A percentile compares a stretch with the other conserved stretches of the same genome.
Evolutionary conservation across 2,888 invertebrate genomes (phyloP).

Genomic region (Encarsia formosa): DNA sequence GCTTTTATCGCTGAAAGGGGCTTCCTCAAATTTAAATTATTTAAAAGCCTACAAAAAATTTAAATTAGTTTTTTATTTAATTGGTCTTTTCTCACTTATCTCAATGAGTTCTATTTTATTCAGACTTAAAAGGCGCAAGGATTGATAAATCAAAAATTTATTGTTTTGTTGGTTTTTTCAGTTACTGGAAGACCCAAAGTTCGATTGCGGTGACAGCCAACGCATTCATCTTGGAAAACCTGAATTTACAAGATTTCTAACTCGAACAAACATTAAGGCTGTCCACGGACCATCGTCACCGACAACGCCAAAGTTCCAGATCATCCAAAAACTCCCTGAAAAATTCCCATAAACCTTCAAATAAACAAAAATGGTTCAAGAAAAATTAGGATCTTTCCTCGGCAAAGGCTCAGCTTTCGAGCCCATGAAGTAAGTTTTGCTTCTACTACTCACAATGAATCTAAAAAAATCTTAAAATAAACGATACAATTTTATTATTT

Average conservation of each 20-base stretch:
- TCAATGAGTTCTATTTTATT: no score
- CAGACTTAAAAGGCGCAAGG: no score
- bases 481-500: no score
- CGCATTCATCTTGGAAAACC: slow-evolving; percentile 24
- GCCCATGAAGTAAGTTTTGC: slow-evolving; percentile 14
- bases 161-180: no score
- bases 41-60: no score
- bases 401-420: slow-evolving; percentile 12
- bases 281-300: slow-evolving; percentile 34
- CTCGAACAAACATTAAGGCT: slow-evolving; percentile 24
- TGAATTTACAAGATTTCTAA: slow-evolving; percentile 5
- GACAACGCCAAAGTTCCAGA: slow-evolving; percentile 7
- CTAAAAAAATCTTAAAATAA: no score
- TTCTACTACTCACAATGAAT: no score
- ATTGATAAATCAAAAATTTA: no score
- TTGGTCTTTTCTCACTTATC: no score
- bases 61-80: no score
- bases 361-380: slow-evolving; percentile 23
- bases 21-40: no score
- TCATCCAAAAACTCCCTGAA: background rate
- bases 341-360: background rate
- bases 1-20: no score
- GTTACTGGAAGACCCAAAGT: slow-evolving; percentile 16
- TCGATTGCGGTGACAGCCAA: slow-evolving; percentile 28
- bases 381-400: slow-evolving; percentile 8